phyloP scores from a whole-genome alignment of 1,140 invertebrate species.

The Orchesella cincta region DNA sequence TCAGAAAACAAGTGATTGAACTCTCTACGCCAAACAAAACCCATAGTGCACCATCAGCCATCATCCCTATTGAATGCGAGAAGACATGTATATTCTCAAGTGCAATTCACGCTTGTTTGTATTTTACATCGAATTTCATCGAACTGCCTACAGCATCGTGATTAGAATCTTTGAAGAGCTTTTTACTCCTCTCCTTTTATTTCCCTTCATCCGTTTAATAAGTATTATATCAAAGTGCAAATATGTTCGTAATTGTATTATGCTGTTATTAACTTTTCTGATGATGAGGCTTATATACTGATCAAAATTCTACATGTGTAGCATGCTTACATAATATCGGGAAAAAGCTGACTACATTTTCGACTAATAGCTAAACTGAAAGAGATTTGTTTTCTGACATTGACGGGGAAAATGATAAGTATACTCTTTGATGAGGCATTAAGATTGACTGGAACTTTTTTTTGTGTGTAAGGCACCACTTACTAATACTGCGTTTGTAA shows the following conservation, averaged over 20 bases:
- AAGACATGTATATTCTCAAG: constrained; percentile 23
- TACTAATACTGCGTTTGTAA: no score
- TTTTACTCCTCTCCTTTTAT: background rate
- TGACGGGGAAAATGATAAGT: background rate
- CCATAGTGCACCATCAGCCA: constrained; percentile 9
- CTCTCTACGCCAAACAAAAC: background rate
- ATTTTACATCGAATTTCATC: constrained; percentile 23
- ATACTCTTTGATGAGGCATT: background rate
- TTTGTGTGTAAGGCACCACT: background rate
- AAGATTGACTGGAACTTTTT: background rate
- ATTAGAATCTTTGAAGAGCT: constrained; percentile 20
- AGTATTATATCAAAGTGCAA: background rate
- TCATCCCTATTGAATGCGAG: background rate
- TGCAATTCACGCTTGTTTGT: constrained; percentile 26
- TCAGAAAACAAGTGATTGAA: constrained; percentile 18
- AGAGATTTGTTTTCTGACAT: constrained; percentile 14
- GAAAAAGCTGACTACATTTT: background rate
- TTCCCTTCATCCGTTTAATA: constrained; percentile 1
- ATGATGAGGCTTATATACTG: background rate
- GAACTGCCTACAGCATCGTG: constrained; percentile 19
- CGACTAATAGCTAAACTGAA: background rate
- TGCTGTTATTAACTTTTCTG: background rate
- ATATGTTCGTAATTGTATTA: background rate
- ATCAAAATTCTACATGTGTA: background rate
- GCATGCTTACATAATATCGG: background rate